Conservation (phyloP, 1,140 invertebrate genomes). For the Drosophila chauvacae region DNA sequence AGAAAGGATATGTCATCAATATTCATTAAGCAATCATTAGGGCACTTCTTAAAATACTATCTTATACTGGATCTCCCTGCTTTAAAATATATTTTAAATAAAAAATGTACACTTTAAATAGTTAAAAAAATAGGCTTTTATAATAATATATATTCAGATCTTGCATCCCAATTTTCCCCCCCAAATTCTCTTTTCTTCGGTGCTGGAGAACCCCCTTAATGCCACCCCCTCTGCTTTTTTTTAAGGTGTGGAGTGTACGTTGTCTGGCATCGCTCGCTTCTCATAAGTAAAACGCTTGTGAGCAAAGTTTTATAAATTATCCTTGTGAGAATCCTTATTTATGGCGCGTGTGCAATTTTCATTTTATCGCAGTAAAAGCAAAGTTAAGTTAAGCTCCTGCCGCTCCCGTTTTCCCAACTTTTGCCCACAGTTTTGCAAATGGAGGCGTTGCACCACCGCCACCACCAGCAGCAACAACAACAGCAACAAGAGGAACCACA, state of each 20-base stretch:
- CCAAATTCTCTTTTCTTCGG: neutral
- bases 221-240: neutral
- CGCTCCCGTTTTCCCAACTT: constrained; percentile 58
- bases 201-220: neutral
- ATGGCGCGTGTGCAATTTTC: constrained; percentile 84
- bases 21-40: neutral
- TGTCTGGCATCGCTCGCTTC: constrained; percentile 75
- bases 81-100: neutral
- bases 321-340: constrained; percentile 85
- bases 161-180: neutral
- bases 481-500: constrained; percentile 7
- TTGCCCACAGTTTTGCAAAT: constrained; percentile 55
- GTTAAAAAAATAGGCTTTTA: neutral
- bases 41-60: too few relatives aligned
- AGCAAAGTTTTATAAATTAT: constrained; percentile 85
- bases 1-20: neutral
- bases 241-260: constrained; percentile 31
- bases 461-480: constrained; percentile 44
- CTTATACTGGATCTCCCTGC: too few relatives aligned
- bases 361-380: constrained; percentile 84
- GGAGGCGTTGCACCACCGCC: constrained; percentile 70
- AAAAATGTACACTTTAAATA: neutral
- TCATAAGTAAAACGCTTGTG: constrained; percentile 82
- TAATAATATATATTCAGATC: neutral
- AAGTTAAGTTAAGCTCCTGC: constrained; percentile 81